phyloP scores from a whole-genome alignment of 1,140 invertebrate genomes.

The Aphis gossypii region DNA sequence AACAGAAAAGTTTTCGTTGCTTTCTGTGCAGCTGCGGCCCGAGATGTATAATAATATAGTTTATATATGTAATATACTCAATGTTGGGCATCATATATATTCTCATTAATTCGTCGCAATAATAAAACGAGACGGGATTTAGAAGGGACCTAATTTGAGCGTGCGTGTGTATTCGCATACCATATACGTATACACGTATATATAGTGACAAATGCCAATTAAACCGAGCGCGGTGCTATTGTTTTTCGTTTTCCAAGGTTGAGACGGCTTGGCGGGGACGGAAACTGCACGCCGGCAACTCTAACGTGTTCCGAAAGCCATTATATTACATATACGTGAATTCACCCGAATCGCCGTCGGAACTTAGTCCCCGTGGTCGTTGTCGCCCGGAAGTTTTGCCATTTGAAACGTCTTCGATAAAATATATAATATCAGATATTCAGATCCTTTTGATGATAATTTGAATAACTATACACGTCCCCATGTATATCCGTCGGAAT shows the following conservation, averaged over 20 bases:
- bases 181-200: background rate
- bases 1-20: background rate
- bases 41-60: background rate
- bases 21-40: too few species aligned
- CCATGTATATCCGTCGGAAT: background rate
- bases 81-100: background rate
- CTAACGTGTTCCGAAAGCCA: conserved; percentile 11
- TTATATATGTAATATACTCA: background rate
- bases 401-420: background rate
- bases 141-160: background rate
- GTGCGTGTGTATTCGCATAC: background rate
- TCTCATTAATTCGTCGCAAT: background rate
- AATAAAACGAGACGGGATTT: conserved; percentile 4
- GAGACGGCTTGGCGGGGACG: background rate
- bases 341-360: background rate
- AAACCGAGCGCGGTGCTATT: conserved; percentile 18
- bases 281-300: background rate
- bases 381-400: conserved; percentile 31
- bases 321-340: background rate
- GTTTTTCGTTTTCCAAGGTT: conserved; percentile 22
- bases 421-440: conserved; percentile 9
- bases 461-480: background rate
- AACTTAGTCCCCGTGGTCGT: background rate
- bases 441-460: background rate
- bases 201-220: conserved; percentile 7